phyloP scores from a whole-genome alignment of 2,797 vertebrate species.

The Falco peregrinus region DNA sequence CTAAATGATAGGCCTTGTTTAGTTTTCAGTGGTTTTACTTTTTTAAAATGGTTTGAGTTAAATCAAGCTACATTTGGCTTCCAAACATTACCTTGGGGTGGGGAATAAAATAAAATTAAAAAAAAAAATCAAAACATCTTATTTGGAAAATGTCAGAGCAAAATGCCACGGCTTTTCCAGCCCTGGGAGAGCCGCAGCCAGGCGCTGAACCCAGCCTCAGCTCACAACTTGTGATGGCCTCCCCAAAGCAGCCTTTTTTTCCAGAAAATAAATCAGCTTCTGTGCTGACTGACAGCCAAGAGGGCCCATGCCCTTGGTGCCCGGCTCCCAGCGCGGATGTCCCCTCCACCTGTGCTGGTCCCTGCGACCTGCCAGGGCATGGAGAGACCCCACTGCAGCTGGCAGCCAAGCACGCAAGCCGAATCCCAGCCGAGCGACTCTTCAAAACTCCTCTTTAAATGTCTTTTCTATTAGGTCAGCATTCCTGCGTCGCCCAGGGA shows the following conservation, averaged over 20 bases:
- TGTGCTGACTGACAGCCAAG: fast-evolving
- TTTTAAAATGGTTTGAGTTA: conserved; percentile 58
- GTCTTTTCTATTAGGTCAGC: conserved; percentile 66
- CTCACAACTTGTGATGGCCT: background rate
- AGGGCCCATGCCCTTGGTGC: background rate
- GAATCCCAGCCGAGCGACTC: background rate
- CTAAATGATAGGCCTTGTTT: conserved; percentile 71
- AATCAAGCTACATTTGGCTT: conserved; percentile 57
- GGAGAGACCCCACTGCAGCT: background rate
- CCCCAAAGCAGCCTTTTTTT: background rate
- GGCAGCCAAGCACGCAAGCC: background rate
- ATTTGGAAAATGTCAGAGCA: conserved; percentile 61
- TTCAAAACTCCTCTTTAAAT: conserved; percentile 55
- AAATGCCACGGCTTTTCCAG: conserved; percentile 37
- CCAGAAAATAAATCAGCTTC: background rate
- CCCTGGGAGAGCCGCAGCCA: background rate
- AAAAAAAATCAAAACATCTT: conserved; percentile 57
- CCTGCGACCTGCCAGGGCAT: background rate
- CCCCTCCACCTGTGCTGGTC: fast-evolving
- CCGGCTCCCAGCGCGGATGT: background rate
- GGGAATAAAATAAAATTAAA: conserved; percentile 38
- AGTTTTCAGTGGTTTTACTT: conserved; percentile 68
- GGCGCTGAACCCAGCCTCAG: background rate
- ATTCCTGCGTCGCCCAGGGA: conserved; percentile 42
- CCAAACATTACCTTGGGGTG: conserved; percentile 56